phyloP scores from a whole-genome alignment of 2,797 vertebrate species.

The Hephaestus fuliginosus region DNA sequence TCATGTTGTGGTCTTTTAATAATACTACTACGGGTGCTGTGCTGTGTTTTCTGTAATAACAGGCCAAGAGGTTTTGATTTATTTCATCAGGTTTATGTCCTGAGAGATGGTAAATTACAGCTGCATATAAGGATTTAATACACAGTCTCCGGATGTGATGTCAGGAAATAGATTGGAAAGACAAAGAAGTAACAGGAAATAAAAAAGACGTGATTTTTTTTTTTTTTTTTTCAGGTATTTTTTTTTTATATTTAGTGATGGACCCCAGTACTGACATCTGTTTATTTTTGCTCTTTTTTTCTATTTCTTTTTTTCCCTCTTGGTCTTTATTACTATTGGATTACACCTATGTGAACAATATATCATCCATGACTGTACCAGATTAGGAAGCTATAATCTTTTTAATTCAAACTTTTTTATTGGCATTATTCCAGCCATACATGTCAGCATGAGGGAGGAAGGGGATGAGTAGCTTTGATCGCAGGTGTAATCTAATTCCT shows the following conservation, averaged over 20 bases:
- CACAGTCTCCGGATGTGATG: neutral
- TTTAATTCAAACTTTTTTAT: constrained; percentile 1
- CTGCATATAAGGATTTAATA: neutral
- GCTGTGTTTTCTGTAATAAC: constrained; percentile 85
- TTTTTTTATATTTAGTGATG: neutral
- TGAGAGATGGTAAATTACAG: neutral
- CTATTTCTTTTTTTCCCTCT: constrained; percentile 78
- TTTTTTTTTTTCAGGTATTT: neutral
- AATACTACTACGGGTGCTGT: constrained; percentile 73
- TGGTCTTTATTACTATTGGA: constrained; percentile 90
- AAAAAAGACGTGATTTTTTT: neutral
- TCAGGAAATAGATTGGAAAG: neutral
- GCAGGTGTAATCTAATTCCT: constrained; percentile 89
- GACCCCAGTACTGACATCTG: constrained; percentile 23
- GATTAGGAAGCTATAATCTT: neutral
- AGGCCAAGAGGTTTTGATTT: constrained; percentile 82
- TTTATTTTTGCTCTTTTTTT: constrained; percentile 1
- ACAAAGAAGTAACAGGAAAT: neutral
- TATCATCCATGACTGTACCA: constrained; percentile 52
- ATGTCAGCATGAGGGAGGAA: constrained; percentile 6
- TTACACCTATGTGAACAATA: constrained; percentile 81
- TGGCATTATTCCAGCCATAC: constrained; percentile 2
- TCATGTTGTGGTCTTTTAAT: constrained; percentile 80
- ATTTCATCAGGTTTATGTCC: constrained; percentile 1
- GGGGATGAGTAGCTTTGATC: constrained; percentile 23